phyloP scores from a whole-genome alignment of 2,888 invertebrate species.

The Dynastes maya region DNA sequence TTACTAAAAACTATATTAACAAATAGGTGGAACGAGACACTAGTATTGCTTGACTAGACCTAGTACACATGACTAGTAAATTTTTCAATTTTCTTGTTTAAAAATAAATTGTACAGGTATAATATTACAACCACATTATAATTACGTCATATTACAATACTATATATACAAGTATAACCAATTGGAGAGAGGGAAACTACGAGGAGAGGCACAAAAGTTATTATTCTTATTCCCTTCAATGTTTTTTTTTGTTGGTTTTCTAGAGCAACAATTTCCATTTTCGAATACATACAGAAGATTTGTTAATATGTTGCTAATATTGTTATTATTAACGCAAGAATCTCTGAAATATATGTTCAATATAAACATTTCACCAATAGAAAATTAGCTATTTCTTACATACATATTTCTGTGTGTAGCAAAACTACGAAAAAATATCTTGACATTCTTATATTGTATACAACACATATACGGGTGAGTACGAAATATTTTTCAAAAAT shows the following conservation, averaged over 20 bases:
- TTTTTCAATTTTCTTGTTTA: constrained; percentile 28
- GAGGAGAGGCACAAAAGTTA: constrained; percentile 61
- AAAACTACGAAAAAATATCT: constrained; percentile 36
- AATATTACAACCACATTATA: constrained; percentile 39
- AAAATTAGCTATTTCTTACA: constrained; percentile 14
- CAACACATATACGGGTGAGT: background rate
- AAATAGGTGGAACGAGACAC: constrained; percentile 58
- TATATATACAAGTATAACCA: constrained; percentile 46
- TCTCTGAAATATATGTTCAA: background rate
- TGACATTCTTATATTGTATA: background rate
- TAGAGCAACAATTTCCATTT: background rate
- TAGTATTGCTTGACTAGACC: constrained; percentile 64
- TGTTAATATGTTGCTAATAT: constrained; percentile 2
- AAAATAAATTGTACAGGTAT: constrained; percentile 37
- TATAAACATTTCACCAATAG: constrained; percentile 20
- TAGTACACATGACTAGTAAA: constrained; percentile 42
- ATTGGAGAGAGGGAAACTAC: constrained; percentile 48
- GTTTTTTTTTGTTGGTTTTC: background rate
- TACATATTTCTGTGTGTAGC: constrained; percentile 21
- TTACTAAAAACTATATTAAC: constrained; percentile 52
- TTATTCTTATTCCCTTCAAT: constrained; percentile 41
- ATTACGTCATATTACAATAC: constrained; percentile 34
- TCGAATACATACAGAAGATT: background rate
- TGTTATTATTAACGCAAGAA: background rate
- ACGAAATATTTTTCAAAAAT: no score